A percentile compares a stretch with the other conserved stretches of the same genome.
Conservation (phyloP, 2,888 invertebrate genomes). For the Asteroscopus sphinx region DNA sequence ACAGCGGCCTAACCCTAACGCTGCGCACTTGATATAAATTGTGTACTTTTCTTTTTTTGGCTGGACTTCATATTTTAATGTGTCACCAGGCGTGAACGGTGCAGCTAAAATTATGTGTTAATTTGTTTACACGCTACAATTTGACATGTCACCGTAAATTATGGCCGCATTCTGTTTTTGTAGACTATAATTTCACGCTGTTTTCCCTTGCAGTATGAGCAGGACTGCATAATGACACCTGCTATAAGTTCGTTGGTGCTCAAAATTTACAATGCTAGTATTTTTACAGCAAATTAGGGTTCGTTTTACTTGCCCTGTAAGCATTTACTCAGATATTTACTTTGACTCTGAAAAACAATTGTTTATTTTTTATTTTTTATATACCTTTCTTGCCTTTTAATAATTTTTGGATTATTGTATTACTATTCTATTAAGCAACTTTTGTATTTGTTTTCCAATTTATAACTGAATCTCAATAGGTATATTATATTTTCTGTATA, state of each 20-base stretch:
- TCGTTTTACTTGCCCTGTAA: conserved; percentile 9
- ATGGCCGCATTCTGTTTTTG: conserved; percentile 46
- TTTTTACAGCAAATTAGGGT: conserved; percentile 2
- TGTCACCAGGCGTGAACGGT: conserved; percentile 38
- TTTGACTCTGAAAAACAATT: no score
- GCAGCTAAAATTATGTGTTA: conserved; percentile 53
- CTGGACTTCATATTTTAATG: conserved; percentile 44
- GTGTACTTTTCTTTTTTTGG: conserved; percentile 7
- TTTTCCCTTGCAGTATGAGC: conserved; percentile 33
- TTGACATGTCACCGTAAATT: conserved; percentile 50
- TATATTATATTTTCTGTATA: no score
- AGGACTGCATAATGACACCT: conserved; percentile 25
- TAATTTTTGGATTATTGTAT: no score
- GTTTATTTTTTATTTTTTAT: no score
- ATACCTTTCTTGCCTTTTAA: no score
- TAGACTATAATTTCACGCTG: conserved; percentile 43
- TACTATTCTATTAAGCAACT: no score
- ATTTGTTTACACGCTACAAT: conserved; percentile 51
- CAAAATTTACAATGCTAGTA: neutral
- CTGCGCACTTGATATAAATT: conserved; percentile 4
- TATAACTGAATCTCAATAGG: no score
- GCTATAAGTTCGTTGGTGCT: conserved; percentile 9
- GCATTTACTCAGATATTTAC: no score
- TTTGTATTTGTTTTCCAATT: no score
- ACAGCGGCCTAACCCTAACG: conserved; percentile 1